phyloP scores from a whole-genome alignment of 2,113 vertebrate genomes.

The Phylloscopus whistleri region DNA sequence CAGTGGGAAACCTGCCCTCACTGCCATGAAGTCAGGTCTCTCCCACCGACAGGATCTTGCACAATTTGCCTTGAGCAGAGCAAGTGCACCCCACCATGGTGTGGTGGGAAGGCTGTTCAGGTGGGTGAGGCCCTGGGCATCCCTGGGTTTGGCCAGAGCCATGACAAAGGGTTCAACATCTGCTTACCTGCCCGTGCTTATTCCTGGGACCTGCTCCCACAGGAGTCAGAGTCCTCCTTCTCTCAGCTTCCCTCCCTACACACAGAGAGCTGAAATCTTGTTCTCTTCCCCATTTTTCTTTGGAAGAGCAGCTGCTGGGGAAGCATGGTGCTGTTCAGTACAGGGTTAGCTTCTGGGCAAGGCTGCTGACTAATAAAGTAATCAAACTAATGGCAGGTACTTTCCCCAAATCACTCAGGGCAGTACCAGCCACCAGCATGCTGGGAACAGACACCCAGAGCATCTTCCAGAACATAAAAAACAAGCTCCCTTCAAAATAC shows the following conservation, averaged over 20 bases:
- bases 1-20: not conserved
- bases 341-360: not conserved
- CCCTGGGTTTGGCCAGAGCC: not conserved
- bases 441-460: not conserved
- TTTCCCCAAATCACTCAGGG: not conserved
- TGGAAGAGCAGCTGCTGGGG: not conserved
- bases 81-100: accelerated
- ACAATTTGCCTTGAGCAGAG: not conserved
- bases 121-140: not conserved
- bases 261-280: not conserved
- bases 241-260: not conserved
- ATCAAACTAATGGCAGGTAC: not conserved
- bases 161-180: not conserved
- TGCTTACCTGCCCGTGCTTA: accelerated
- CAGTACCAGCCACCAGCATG: not conserved
- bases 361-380: not conserved
- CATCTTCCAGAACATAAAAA: not conserved
- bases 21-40: not conserved
- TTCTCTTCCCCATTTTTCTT: not conserved
- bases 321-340: not conserved
- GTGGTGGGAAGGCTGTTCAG: not conserved
- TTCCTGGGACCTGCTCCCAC: not conserved
- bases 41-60: accelerated
- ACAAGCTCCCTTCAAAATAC: not conserved
- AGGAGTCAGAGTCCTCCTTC: not conserved